Percentiles rank a stretch among this genome's conserved stretches.
Evolutionary conservation across 2,113 vertebrate species (phyloP).

Genomic region (human): DNA sequence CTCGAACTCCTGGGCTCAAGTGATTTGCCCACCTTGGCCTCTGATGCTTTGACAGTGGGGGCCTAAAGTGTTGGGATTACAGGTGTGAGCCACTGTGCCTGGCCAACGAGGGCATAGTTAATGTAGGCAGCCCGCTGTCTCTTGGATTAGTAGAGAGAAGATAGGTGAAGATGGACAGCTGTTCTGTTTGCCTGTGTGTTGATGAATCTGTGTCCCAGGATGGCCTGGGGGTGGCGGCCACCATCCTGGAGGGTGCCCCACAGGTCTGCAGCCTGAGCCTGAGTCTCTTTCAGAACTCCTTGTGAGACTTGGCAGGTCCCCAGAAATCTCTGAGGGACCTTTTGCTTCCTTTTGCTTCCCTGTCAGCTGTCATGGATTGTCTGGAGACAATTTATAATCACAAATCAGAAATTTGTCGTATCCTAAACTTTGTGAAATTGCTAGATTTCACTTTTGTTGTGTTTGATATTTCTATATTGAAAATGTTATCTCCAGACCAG

Average conservation of each 20-base stretch:
- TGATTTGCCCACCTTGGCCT: too few relatives aligned
- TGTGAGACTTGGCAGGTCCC: neutral
- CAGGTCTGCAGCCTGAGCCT: neutral
- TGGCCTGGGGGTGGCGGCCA: neutral
- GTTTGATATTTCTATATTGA: neutral
- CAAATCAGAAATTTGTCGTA: neutral
- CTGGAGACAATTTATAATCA: neutral
- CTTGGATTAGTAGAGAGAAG: neutral
- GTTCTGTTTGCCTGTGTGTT: neutral
- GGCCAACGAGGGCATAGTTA: neutral
- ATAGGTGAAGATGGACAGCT: accelerated
- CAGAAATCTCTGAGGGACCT: neutral
- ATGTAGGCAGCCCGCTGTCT: neutral
- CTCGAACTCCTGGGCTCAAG: too few relatives aligned
- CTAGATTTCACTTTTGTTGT: neutral
- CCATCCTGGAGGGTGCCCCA: neutral
- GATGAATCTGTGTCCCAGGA: neutral
- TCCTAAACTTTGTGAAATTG: neutral
- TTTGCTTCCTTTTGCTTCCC: neutral
- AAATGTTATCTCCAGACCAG: too few relatives aligned
- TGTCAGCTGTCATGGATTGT: neutral
- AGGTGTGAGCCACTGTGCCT: too few relatives aligned
- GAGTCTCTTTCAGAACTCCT: accelerated
- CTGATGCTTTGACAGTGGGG: too few relatives aligned
- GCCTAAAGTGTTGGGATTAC: too few relatives aligned